Evolutionary conservation across 2,797 vertebrate species (phyloP).

Genomic region (Lycodopsis pacificus): DNA sequence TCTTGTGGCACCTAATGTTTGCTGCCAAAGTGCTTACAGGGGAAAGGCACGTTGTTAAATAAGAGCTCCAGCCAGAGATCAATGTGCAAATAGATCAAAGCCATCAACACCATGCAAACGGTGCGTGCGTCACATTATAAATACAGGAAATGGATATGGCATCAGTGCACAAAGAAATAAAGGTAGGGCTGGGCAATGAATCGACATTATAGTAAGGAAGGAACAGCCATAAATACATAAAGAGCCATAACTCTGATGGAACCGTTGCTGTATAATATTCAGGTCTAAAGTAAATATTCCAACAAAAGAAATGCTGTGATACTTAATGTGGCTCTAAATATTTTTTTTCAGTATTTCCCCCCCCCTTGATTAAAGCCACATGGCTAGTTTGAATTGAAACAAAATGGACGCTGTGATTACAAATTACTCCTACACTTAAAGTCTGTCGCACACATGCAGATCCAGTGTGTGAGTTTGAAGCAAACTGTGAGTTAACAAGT

Average conservation of each 20-base stretch:
- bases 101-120: slow-evolving; percentile 1
- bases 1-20: slow-evolving; percentile 7
- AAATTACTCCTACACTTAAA: slow-evolving; percentile 4
- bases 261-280: not conserved
- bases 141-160: not conserved
- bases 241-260: not conserved
- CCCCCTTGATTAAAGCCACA: slow-evolving; percentile 24
- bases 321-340: no score
- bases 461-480: not conserved
- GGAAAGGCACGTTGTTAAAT: slow-evolving; percentile 18
- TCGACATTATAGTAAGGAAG: not conserved
- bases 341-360: not conserved
- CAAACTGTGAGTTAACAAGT: not conserved
- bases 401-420: slow-evolving; percentile 8
- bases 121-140: not conserved
- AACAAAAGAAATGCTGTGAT: not conserved
- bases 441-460: slow-evolving; percentile 1
- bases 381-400: slow-evolving; percentile 17
- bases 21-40: not conserved
- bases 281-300: not conserved
- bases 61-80: not conserved
- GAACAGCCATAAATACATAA: not conserved
- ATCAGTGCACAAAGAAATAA: not conserved
- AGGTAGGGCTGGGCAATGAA: not conserved
- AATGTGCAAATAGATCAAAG: not conserved